Conservation (phyloP, 2,797 vertebrate genomes). For the Propithecus perrieri region DNA sequence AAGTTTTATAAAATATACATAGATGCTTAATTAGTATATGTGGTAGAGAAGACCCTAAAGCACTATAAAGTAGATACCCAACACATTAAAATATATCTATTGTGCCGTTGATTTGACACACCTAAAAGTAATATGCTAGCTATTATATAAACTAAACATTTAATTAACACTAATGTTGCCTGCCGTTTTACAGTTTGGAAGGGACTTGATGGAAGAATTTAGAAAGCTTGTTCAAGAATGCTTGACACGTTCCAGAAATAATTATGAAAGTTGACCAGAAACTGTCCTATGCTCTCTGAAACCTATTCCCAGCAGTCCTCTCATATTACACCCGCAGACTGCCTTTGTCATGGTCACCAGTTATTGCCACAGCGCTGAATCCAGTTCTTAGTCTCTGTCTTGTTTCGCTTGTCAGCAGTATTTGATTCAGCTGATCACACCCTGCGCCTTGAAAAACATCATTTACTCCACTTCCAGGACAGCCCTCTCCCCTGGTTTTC, state of each 20-base stretch:
- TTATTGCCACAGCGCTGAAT: not conserved
- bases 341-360: not conserved
- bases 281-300: not conserved
- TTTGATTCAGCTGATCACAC: not conserved
- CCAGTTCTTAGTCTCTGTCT: not conserved
- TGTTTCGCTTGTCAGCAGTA: not conserved
- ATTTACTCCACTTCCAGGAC: not conserved
- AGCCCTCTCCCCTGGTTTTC: not conserved
- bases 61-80: not conserved
- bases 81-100: slow-evolving; percentile 11
- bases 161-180: slow-evolving; percentile 19
- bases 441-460: not conserved
- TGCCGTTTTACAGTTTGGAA: slow-evolving; percentile 27
- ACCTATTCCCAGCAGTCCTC: not conserved
- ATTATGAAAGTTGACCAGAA: slow-evolving; percentile 16
- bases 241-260: slow-evolving; percentile 18
- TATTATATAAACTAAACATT: not conserved
- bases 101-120: slow-evolving; percentile 23
- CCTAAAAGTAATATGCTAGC: not conserved
- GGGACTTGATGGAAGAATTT: slow-evolving; percentile 14
- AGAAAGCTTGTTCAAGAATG: not conserved
- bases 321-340: not conserved
- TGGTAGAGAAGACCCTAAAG: not conserved
- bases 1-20: slow-evolving; percentile 48
- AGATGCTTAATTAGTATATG: slow-evolving; percentile 54